Conservation (phyloP, 2,888 invertebrate species). For the Synergus gifuensis region DNA sequence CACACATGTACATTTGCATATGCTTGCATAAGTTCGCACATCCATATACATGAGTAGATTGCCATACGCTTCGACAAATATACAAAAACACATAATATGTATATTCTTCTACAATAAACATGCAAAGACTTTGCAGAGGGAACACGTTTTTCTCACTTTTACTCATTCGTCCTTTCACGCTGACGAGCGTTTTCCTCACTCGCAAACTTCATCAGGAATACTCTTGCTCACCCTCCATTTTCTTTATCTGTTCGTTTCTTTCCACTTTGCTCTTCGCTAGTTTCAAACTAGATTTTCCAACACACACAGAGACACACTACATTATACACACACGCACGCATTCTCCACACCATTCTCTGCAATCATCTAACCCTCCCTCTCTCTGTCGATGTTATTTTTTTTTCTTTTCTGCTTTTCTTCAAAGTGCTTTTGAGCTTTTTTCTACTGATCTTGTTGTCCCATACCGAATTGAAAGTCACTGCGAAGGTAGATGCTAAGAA, state of each 20-base stretch:
- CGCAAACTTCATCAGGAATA: conserved; percentile 6
- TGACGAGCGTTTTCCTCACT: conserved; percentile 46
- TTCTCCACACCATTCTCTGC: conserved; percentile 42
- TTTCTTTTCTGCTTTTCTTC: conserved; percentile 18
- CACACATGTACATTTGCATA: too few relatives aligned
- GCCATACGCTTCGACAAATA: background rate
- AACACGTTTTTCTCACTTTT: background rate
- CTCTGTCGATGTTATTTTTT: conserved; percentile 41
- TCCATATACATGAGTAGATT: too few relatives aligned
- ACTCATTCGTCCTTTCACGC: conserved; percentile 44
- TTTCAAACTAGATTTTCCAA: conserved; percentile 63
- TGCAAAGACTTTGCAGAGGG: background rate
- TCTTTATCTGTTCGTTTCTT: conserved; percentile 2
- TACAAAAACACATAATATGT: background rate
- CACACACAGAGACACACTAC: background rate
- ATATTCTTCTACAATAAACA: background rate
- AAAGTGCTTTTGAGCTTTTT: conserved; percentile 23
- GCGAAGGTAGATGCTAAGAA: background rate
- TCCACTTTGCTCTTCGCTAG: conserved; percentile 57
- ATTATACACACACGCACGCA: background rate
- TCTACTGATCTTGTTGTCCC: background rate
- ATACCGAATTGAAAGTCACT: background rate
- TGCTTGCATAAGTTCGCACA: too few relatives aligned
- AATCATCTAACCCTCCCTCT: conserved; percentile 50
- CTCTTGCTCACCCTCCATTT: background rate